Conservation (phyloP, 2,797 vertebrate genomes). For the Parambassis ranga region DNA sequence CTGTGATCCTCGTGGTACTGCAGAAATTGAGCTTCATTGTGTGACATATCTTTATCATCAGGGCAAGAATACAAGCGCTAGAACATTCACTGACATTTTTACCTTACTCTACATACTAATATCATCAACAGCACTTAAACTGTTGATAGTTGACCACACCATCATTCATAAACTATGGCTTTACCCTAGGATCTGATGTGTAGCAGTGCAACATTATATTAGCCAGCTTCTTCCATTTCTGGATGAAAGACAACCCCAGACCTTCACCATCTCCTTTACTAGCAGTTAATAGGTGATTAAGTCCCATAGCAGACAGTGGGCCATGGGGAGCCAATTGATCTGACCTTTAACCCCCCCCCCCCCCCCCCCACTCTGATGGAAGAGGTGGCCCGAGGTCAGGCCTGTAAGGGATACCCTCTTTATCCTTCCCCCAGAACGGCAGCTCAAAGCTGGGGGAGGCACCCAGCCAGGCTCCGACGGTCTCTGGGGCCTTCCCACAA, state of each 20-base stretch:
- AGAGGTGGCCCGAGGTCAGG: constrained; percentile 93
- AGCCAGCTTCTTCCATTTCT: constrained; percentile 16
- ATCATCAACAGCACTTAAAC: background rate
- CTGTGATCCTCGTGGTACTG: too few relatives aligned
- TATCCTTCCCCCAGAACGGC: constrained; percentile 91
- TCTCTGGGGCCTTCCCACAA: constrained; percentile 78
- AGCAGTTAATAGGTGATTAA: constrained; percentile 95
- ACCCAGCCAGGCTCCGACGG: constrained; percentile 86
- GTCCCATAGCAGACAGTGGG: constrained; percentile 88
- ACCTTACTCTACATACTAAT: too few relatives aligned
- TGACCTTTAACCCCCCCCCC: constrained; percentile 84
- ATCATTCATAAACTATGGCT: background rate
- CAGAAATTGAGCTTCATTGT: too few relatives aligned
- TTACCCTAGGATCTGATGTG: background rate
- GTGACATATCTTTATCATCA: too few relatives aligned
- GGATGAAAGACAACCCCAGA: constrained; percentile 35
- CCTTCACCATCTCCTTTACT: constrained; percentile 20
- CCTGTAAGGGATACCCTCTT: constrained; percentile 99
- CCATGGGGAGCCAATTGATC: constrained; percentile 91
- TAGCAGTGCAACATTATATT: background rate
- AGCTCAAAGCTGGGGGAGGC: constrained; percentile 90
- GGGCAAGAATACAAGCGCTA: too few relatives aligned
- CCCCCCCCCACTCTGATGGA: constrained; percentile 78
- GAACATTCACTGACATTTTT: too few relatives aligned
- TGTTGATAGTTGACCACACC: background rate